A percentile compares a stretch with the other conserved stretches of the same genome.
Conservation (phyloP, 2,797 vertebrate species). For the Loris lydekkerianus region DNA sequence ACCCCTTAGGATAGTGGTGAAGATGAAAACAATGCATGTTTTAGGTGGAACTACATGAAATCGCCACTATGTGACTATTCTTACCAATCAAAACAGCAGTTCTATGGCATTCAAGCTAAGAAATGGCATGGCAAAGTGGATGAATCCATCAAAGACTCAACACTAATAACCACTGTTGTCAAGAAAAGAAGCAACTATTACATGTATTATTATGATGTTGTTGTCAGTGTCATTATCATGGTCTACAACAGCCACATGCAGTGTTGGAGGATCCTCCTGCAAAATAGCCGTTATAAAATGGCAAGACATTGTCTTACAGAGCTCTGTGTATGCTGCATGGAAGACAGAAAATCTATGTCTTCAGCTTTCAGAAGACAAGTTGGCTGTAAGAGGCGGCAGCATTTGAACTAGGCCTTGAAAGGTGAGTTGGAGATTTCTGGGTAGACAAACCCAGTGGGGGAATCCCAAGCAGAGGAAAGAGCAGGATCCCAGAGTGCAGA, state of each 20-base stretch:
- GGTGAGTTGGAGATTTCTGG: background rate
- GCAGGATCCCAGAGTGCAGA: background rate
- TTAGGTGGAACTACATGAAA: slow-evolving; percentile 5
- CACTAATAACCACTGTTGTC: background rate
- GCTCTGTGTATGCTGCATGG: background rate
- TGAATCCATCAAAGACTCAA: background rate
- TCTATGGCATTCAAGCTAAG: background rate
- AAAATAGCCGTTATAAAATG: background rate
- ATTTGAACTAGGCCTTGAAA: background rate
- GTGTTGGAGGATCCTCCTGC: background rate
- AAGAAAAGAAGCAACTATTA: background rate
- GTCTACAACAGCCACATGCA: background rate
- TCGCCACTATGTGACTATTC: background rate
- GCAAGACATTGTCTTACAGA: background rate
- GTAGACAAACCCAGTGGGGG: background rate
- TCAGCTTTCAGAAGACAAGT: background rate
- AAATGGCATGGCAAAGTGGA: background rate
- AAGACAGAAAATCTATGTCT: background rate
- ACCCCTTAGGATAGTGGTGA: background rate
- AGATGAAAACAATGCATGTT: background rate
- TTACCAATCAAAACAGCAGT: background rate
- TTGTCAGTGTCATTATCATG: background rate
- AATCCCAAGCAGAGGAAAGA: background rate
- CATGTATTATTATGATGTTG: background rate
- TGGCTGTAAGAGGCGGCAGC: background rate